These are phyloP conservation scores for Diachrysia chrysitis DNA, from an alignment of 2,888 invertebrate genomes.

Conservation along the genomic window DNA sequence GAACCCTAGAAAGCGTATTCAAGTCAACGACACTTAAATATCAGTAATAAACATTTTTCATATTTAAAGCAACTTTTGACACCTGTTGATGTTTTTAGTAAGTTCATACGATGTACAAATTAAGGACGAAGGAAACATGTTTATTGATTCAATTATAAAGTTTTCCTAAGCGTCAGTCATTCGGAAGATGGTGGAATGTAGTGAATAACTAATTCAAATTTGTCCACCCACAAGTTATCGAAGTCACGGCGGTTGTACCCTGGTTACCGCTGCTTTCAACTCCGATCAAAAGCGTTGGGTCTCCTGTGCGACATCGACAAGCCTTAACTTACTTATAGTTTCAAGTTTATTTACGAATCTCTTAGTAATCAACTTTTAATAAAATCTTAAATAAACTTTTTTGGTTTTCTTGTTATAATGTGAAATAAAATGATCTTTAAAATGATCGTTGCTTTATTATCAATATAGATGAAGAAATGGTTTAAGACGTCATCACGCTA, in stretches of 20 bases:
- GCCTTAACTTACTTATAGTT: neutral
- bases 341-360: neutral
- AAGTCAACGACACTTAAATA: neutral
- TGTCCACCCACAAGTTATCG: neutral
- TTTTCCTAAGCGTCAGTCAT: neutral
- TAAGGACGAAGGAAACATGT: neutral
- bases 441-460: neutral
- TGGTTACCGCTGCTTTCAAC: neutral
- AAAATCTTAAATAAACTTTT: neutral
- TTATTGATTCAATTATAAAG: neutral
- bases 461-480: no score
- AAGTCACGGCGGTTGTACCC: neutral
- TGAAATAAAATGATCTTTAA: no score
- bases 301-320: neutral
- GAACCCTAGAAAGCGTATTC: neutral
- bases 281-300: neutral
- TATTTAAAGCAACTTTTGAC: neutral
- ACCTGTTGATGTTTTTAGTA: neutral
- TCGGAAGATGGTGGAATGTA: neutral
- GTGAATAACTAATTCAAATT: neutral
- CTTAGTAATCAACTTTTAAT: neutral
- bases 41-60: neutral
- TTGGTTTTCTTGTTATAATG: no score
- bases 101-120: neutral
- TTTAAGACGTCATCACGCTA: no score